phyloP scores from a whole-genome alignment of 92 coral and sea anemone species.

The Heteractis magnifica region DNA sequence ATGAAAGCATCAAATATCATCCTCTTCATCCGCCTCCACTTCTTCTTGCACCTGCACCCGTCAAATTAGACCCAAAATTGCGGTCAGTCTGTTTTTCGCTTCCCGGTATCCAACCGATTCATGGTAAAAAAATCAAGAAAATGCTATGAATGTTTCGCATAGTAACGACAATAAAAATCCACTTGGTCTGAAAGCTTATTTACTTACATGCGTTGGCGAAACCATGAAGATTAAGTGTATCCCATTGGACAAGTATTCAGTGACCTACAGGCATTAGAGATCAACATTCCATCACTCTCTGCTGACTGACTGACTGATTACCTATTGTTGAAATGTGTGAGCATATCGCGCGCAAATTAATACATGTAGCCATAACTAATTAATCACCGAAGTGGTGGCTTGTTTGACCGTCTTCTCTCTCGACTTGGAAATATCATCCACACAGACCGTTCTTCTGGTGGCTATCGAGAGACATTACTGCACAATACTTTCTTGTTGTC shows the following conservation, averaged over 20 bases:
- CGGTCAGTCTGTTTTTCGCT: too few relatives aligned
- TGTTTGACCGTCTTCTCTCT: background rate
- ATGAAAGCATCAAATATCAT: too few relatives aligned
- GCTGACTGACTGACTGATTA: background rate
- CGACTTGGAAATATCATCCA: background rate
- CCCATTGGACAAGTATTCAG: background rate
- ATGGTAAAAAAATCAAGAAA: too few relatives aligned
- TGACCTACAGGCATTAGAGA: background rate
- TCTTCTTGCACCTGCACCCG: too few relatives aligned
- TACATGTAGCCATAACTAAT: background rate
- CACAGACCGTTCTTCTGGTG: background rate
- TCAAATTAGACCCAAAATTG: too few relatives aligned
- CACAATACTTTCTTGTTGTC: too few relatives aligned
- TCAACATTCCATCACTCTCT: background rate
- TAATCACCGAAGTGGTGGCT: background rate
- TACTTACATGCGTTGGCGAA: background rate
- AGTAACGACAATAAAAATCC: background rate
- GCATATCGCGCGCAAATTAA: background rate
- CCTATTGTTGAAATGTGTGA: background rate
- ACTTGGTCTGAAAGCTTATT: background rate
- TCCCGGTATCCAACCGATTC: too few relatives aligned
- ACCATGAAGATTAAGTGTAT: background rate
- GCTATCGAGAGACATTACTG: background rate
- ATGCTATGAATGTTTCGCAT: background rate
- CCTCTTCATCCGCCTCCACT: too few relatives aligned